These are phyloP conservation scores for Ips nitidus DNA, from an alignment of 1,140 invertebrate species.

Conservation along the genomic window DNA sequence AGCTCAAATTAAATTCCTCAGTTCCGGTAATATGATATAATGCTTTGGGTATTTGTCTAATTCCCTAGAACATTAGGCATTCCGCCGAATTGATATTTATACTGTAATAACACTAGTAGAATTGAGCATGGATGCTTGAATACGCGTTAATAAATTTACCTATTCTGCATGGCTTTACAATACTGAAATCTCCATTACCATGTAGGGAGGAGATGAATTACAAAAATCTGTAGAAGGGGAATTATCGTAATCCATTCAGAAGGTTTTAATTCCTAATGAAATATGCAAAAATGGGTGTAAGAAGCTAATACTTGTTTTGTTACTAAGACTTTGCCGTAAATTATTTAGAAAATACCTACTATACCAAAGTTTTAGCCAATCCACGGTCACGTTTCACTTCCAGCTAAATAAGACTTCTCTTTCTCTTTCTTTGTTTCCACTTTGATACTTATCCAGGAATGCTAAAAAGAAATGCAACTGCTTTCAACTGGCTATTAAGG, in stretches of 20 bases:
- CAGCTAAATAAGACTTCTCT: slow-evolving; percentile 27
- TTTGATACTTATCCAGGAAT: slow-evolving; percentile 24
- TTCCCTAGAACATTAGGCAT: not conserved
- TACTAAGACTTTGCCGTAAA: no score
- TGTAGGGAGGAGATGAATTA: no score
- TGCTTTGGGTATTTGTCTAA: slow-evolving; percentile 3
- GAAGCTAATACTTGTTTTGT: no score
- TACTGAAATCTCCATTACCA: no score
- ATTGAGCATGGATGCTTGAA: no score
- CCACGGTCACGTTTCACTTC: slow-evolving; percentile 13
- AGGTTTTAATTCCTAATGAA: no score
- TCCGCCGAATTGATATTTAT: slow-evolving; percentile 1
- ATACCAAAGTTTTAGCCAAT: not conserved
- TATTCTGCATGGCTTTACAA: no score
- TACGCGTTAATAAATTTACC: no score
- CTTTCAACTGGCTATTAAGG: slow-evolving; percentile 30
- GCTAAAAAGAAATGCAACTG: slow-evolving; percentile 33
- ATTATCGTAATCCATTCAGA: no score
- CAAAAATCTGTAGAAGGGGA: no score
- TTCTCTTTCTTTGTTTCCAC: not conserved
- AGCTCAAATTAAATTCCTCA: not conserved
- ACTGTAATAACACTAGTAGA: not conserved
- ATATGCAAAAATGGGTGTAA: no score
- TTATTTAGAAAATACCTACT: no score
- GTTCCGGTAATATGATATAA: not conserved